Evolutionary conservation across 2,113 vertebrate species (phyloP).

Genomic region (Gallinago jamesoni): DNA sequence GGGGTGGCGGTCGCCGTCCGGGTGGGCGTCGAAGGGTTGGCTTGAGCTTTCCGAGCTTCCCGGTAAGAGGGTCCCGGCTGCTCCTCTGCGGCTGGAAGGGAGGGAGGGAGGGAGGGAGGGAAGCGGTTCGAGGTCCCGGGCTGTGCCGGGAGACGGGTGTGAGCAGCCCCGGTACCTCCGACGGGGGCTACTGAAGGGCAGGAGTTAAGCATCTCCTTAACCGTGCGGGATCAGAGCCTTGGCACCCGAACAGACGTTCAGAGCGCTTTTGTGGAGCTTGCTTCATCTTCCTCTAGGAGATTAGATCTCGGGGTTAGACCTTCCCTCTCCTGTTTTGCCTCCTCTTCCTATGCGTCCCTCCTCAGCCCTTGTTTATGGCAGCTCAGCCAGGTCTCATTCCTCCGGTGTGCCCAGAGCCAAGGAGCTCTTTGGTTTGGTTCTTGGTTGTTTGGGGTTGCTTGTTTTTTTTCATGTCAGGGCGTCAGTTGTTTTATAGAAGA

Average conservation of each 20-base stretch:
- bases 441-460: neutral
- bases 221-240: neutral
- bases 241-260: neutral
- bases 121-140: rapidly evolving
- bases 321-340: neutral
- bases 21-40: neutral
- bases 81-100: neutral
- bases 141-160: neutral
- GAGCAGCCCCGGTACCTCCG: neutral
- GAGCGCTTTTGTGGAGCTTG: neutral
- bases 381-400: neutral
- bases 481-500: neutral
- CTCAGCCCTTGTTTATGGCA: neutral
- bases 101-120: no score
- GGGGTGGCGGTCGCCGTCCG: neutral
- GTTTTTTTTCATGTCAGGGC: neutral
- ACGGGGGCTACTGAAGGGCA: neutral
- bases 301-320: neutral
- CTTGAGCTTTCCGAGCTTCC: rapidly evolving
- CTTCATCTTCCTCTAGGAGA: neutral
- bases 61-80: neutral
- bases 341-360: neutral
- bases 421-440: neutral
- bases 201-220: neutral
- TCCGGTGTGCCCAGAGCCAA: neutral